Conservation (phyloP, 2,888 invertebrate species). For the Troilus luridus region DNA sequence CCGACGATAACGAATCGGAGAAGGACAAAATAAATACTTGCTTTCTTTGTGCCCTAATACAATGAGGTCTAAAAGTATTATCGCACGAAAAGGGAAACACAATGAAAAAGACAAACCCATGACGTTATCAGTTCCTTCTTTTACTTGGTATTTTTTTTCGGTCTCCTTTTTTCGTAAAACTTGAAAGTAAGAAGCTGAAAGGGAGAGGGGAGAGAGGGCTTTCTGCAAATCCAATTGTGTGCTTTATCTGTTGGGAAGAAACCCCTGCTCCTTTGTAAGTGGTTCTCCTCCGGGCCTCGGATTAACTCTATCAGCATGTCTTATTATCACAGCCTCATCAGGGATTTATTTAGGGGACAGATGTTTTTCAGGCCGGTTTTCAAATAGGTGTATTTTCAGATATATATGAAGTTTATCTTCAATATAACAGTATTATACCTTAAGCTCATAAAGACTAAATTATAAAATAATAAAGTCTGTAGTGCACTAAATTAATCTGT, state of each 20-base stretch:
- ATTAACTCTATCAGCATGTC: conserved; percentile 35
- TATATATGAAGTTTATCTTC: too few species aligned
- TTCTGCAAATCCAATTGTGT: conserved; percentile 50
- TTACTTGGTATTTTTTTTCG: background rate
- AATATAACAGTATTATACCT: too few species aligned
- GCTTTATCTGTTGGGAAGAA: conserved; percentile 38
- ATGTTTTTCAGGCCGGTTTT: background rate
- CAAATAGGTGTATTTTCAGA: background rate
- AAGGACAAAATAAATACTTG: conserved; percentile 40
- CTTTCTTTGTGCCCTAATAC: conserved; percentile 40
- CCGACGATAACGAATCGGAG: conserved; percentile 25
- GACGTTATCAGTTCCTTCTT: conserved; percentile 46
- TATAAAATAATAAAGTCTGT: too few species aligned
- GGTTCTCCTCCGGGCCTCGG: background rate
- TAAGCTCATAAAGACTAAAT: too few species aligned
- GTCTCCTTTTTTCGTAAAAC: conserved; percentile 35
- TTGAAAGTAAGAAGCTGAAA: conserved; percentile 49
- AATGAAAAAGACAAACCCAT: conserved; percentile 50
- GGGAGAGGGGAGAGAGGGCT: conserved; percentile 38
- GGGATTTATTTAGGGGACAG: conserved; percentile 11
- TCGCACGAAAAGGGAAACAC: conserved; percentile 41
- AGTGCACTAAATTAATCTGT: too few species aligned
- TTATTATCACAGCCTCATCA: conserved; percentile 21
- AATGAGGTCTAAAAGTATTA: conserved; percentile 45
- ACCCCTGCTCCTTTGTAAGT: conserved; percentile 44